Evolutionary conservation across 2,797 vertebrate species (phyloP), one percentile per base, ranked within the genome.

Genomic region (Argya squamiceps): DNA sequence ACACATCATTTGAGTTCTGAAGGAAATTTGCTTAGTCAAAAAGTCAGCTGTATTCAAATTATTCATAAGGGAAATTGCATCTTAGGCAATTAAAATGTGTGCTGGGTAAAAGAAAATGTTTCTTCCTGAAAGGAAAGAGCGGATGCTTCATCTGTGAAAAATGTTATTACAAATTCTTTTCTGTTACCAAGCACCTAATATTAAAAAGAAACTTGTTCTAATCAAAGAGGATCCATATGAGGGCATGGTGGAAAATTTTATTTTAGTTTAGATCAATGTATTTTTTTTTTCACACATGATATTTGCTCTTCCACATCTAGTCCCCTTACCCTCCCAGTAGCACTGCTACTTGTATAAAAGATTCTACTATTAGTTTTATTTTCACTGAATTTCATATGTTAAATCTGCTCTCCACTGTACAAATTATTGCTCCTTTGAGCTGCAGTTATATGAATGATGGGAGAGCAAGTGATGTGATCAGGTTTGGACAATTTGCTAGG

Each of bases 1-100:
- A 97, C 89, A 95, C 96, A 95, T 96, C 95, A 90, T 97, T 96
- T 96, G 84, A 96, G 80, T 71, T 96, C 63, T 97, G 96, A 97
- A 83, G 88, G 58, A 97, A 95, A 96, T 89, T 90, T 96, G 90
- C 94, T 96, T 96, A 96, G 92, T 94, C 94, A 96, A 96, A 95
- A 96, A 95, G 89, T 94, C 86, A 94, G 89, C 91, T 95, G 88
- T 93, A 95, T 89, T 96, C 92, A 92, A 96, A 97, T 97, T 97
- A 97, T 97, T 97, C 96, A 97, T 96, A 96, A 95, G 92, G 91
- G 89, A 96, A 96, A 97, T 97, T 95, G 88, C 94, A 95, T 95
- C 82, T 93, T 88, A 88, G 59, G 86, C 93, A 96, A 96, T 96
- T 96, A 96, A 96, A 97, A 87, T 58, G 59, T 83, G 84, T 91